These are phyloP conservation scores for Brachystomella parvula DNA, from an alignment of 1,140 invertebrate species.

Conservation along the genomic window DNA sequence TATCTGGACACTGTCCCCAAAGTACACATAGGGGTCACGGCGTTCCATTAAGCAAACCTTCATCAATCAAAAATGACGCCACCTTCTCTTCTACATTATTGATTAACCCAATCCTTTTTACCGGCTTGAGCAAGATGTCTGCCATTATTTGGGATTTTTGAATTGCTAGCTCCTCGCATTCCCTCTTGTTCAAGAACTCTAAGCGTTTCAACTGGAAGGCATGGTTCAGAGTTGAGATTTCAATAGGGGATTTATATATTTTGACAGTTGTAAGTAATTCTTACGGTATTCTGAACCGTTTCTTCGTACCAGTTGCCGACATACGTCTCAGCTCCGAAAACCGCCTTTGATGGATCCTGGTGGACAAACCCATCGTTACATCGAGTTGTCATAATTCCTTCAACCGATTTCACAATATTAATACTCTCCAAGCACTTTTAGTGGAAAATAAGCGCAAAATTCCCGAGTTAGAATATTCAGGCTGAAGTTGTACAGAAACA, in stretches of 20 bases:
- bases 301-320: slow-evolving; percentile 36
- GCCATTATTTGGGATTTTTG: slow-evolving; percentile 35
- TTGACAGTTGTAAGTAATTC: background rate
- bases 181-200: slow-evolving; percentile 27
- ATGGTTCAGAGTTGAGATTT: background rate
- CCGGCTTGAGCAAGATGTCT: slow-evolving; percentile 29
- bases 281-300: slow-evolving; percentile 32
- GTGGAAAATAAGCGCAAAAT: too few relatives aligned
- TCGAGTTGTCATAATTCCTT: too few relatives aligned
- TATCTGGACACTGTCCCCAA: slow-evolving; percentile 33
- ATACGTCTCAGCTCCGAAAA: slow-evolving; percentile 31
- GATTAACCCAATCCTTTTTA: background rate
- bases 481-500: background rate
- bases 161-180: slow-evolving; percentile 32
- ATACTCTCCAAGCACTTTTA: too few relatives aligned
- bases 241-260: too few relatives aligned
- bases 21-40: slow-evolving; percentile 16
- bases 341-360: slow-evolving; percentile 15
- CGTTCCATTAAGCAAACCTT: slow-evolving; percentile 18
- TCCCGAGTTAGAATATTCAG: background rate
- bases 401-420: too few relatives aligned
- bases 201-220: slow-evolving; percentile 22
- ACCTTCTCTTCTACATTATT: background rate
- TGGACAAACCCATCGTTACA: background rate
- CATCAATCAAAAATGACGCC: background rate